Percentiles rank a stretch among this genome's conserved stretches.
Evolutionary conservation across 2,888 invertebrate genomes (phyloP).

Genomic region (Pasiphila rectangulata): DNA sequence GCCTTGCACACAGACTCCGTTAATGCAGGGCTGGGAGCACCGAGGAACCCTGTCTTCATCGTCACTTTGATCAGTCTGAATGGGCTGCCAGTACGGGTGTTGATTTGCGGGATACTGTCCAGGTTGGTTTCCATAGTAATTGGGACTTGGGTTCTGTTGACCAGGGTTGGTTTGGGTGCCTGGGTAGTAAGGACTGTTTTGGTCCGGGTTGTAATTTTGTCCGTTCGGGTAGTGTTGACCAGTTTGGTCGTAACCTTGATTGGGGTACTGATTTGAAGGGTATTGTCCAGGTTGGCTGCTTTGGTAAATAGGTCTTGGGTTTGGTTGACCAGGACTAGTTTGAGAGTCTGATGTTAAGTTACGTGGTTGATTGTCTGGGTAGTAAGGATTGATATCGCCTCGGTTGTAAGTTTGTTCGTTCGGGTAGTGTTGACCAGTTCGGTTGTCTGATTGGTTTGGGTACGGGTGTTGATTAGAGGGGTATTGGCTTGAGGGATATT

Average conservation of each 20-base stretch:
- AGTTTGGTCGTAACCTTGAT: too few relatives aligned
- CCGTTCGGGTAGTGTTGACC: background rate
- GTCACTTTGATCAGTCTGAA: conserved; percentile 16
- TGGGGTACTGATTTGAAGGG: background rate
- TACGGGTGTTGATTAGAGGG: background rate
- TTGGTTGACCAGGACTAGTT: conserved; percentile 14
- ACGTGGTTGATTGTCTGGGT: conserved; percentile 18
- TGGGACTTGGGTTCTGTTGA: conserved; percentile 2
- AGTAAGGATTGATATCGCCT: conserved; percentile 23
- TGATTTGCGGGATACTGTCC: conserved; percentile 24
- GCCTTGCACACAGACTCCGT: conserved; percentile 82
- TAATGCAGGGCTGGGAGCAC: conserved; percentile 84
- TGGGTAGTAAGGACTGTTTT: conserved; percentile 7
- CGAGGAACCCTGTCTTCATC: conserved; percentile 34
- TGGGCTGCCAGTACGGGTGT: conserved; percentile 15
- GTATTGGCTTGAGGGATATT: background rate
- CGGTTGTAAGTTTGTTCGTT: conserved; percentile 22
- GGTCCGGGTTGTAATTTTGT: background rate
- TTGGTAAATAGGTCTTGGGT: background rate
- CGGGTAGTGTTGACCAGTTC: conserved; percentile 20
- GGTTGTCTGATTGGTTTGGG: background rate
- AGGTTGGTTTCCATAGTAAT: conserved; percentile 16
- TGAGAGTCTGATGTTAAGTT: conserved; percentile 27
- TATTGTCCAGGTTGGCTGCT: background rate
- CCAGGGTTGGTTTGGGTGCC: conserved; percentile 10